Percentiles rank a stretch among this genome's conserved stretches.
Conservation (phyloP, 2,113 vertebrate species). For the Rhipidura dahli region DNA sequence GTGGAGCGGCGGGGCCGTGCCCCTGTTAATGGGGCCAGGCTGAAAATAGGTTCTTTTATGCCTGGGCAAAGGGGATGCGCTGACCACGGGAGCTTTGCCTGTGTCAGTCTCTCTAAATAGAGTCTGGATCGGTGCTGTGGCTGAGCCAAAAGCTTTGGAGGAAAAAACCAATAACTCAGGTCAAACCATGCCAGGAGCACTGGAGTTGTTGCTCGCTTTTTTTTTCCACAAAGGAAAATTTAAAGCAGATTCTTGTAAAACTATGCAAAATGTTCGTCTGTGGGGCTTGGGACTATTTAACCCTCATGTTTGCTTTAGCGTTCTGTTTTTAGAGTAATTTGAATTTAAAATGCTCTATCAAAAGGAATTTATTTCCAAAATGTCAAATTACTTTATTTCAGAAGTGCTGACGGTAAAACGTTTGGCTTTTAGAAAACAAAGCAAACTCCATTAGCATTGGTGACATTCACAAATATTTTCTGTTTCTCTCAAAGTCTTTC, state of each 20-base stretch:
- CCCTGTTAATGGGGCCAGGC: constrained; percentile 55
- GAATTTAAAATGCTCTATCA: constrained; percentile 57
- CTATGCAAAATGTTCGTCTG: not conserved
- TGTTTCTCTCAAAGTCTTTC: not conserved
- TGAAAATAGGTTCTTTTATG: constrained; percentile 61
- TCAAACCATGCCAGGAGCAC: not conserved
- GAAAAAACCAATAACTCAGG: not conserved
- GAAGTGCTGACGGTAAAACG: constrained; percentile 13
- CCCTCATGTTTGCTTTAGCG: constrained; percentile 24
- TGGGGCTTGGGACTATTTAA: constrained; percentile 37
- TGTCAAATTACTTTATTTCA: constrained; percentile 33
- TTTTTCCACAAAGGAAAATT: not conserved
- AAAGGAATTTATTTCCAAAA: constrained; percentile 46
- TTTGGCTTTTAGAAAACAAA: constrained; percentile 18
- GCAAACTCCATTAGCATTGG: not conserved
- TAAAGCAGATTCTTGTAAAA: constrained; percentile 30
- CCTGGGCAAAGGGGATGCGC: constrained; percentile 50
- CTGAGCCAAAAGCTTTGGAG: constrained; percentile 28
- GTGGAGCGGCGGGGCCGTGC: not conserved
- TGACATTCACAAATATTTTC: not conserved
- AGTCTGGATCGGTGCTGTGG: not conserved
- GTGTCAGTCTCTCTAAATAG: not conserved
- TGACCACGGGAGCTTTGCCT: constrained; percentile 1
- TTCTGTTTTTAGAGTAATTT: constrained; percentile 43
- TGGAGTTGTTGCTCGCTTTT: not conserved